A percentile compares a stretch with the other conserved stretches of the same genome.
phyloP scores from a whole-genome alignment of 2,888 invertebrate genomes.

The Metopia argyrocephala region DNA sequence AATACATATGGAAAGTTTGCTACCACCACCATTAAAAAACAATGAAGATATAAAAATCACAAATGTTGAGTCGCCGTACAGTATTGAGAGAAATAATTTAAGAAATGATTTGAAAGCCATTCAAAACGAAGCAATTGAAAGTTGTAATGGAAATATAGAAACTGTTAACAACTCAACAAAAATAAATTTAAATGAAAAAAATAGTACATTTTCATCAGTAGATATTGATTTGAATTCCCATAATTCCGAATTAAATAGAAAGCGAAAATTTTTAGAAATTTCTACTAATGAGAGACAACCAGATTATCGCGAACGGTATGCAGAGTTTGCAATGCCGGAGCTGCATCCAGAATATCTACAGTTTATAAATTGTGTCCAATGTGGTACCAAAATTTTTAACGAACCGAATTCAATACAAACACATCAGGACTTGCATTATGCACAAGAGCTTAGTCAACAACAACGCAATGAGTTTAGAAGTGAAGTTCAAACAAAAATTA shows the following conservation, averaged over 20 bases:
- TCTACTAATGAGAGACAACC: background rate
- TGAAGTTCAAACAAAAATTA: constrained; percentile 70
- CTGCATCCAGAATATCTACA: constrained; percentile 67
- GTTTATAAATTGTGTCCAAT: constrained; percentile 81
- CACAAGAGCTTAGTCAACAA: constrained; percentile 83
- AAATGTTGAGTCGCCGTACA: too few species aligned
- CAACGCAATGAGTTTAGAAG: constrained; percentile 76
- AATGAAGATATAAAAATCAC: too few species aligned
- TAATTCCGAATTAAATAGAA: background rate
- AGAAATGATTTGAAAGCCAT: constrained; percentile 9
- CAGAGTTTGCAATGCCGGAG: constrained; percentile 72
- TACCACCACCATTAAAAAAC: too few species aligned
- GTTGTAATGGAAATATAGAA: background rate
- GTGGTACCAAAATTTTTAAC: constrained; percentile 81
- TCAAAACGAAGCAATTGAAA: constrained; percentile 12
- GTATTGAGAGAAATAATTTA: constrained; percentile 21
- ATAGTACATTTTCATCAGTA: background rate
- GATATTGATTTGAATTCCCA: background rate
- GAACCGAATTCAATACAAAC: constrained; percentile 80
- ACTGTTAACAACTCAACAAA: background rate
- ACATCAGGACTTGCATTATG: constrained; percentile 88
- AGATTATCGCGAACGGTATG: constrained; percentile 71
- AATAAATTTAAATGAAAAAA: background rate
- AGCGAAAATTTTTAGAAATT: background rate
- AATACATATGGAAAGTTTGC: too few species aligned